Conservation (phyloP, 2,113 vertebrate genomes). For the Engystomops pustulosus region DNA sequence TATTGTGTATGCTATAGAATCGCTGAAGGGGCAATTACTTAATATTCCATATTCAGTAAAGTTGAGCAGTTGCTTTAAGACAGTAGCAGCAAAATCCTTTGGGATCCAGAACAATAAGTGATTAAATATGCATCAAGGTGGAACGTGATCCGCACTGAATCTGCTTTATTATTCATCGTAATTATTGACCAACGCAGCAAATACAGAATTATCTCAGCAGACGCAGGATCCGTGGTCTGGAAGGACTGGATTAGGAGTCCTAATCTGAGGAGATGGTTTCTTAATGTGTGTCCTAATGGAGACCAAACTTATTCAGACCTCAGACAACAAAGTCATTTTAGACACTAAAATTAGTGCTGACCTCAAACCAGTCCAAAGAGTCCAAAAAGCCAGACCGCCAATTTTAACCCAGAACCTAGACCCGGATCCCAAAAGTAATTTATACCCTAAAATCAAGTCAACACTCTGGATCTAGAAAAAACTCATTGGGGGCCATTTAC, state of each 20-base stretch:
- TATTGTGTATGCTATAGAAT: background rate
- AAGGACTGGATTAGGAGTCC: background rate
- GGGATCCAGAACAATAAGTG: background rate
- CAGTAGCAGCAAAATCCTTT: background rate
- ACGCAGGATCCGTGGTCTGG: background rate
- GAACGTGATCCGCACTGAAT: background rate
- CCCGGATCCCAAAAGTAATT: background rate
- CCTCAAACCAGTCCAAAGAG: background rate
- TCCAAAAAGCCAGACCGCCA: background rate
- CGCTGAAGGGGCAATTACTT: background rate
- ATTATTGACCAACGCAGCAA: background rate
- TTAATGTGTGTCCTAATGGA: background rate
- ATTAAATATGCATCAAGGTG: slow-evolving; percentile 26
- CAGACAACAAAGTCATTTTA: background rate
- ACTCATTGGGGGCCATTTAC: too few species aligned
- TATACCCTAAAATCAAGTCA: background rate
- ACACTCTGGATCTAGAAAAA: too few species aligned
- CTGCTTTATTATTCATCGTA: slow-evolving; percentile 31
- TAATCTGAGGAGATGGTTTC: background rate
- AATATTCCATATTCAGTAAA: background rate
- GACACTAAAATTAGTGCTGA: background rate
- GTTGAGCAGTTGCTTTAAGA: background rate
- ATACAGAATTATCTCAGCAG: background rate
- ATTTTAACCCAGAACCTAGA: background rate
- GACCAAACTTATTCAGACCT: background rate